Evolutionary conservation across 2,797 vertebrate genomes (phyloP), one percentile per base, ranked within the genome.

Genomic region (Acipenser transmontanus): DNA sequence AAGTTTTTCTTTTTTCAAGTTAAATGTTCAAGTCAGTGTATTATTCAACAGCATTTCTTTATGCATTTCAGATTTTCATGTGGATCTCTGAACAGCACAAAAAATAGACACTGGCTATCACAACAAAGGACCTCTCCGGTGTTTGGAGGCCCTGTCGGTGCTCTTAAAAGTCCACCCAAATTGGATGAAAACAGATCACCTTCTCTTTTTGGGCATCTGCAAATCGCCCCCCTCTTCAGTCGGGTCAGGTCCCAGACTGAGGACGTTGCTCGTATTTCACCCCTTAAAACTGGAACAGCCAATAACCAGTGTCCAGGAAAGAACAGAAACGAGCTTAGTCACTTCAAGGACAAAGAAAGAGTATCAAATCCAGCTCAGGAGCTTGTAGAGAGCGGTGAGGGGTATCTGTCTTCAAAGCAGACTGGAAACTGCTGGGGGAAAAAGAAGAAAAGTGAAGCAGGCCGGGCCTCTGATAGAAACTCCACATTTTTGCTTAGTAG

Each of bases 401-500:
- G 61, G 47, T 65, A 75, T 61, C 54, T 57, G 70, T 7, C 65
- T 74, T 12, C 73, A 79, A 71, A 86, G 79, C 59, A 79, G 78
- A 20, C 1, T 78, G 48, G 83, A 74, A 72, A 60, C 74, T 67
- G 82, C 68, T 83, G 68, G 76, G 73, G 75, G 10, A 94, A 95
- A 76, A 85, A 87, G 59, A 93, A 79, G 81, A 89, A 89, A 69
- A 57, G 63, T 62, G 90, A 88, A 61, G 85, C 85, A 50, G 82
- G 76, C 49, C 66, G 20, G 66, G 83, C 81, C 47, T 63, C 54
- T 68, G 63, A 64, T 66, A 47, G 59, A 59, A 71, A 60, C 73
- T 82, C 70, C 74, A 84, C 78, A 70, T 75, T 84, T 78, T 54
- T 49, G 56, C 72, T 78, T 70, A 72, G 77, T 70, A 82, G 85